These are phyloP conservation scores for Macquaria ambigua DNA, from an alignment of 2,113 vertebrate genomes.

Conservation along the genomic window DNA sequence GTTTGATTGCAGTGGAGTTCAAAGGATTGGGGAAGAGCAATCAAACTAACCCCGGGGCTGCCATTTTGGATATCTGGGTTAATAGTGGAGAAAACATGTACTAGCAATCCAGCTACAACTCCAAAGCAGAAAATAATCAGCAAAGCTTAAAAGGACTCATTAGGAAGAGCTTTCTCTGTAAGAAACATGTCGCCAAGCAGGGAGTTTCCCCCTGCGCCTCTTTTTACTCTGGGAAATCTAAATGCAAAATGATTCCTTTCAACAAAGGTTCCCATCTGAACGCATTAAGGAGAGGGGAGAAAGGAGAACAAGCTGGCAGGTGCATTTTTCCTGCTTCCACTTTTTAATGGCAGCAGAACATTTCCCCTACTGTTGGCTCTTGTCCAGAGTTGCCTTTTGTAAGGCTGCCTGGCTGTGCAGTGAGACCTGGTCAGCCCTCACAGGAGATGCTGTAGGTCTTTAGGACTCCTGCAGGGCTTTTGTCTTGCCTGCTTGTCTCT, in stretches of 20 bases:
- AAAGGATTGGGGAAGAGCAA: conserved; percentile 68
- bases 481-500: conserved; percentile 42
- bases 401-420: background rate
- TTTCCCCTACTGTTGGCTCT: conserved; percentile 49
- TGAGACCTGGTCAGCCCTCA: conserved; percentile 23
- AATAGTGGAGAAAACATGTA: conserved; percentile 66
- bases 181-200: conserved; percentile 12
- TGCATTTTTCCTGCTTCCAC: conserved; percentile 50
- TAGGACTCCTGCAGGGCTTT: conserved; percentile 33
- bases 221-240: conserved; percentile 70
- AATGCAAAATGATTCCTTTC: conserved; percentile 71
- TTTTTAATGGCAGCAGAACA: conserved; percentile 54
- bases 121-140: conserved; percentile 59
- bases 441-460: conserved; percentile 37
- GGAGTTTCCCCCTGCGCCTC: conserved; percentile 33
- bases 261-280: conserved; percentile 66
- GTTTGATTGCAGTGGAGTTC: conserved; percentile 71
- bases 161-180: conserved; percentile 44
- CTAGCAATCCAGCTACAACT: conserved; percentile 44
- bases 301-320: conserved; percentile 47
- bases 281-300: conserved; percentile 42
- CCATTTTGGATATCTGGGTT: conserved; percentile 74
- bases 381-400: conserved; percentile 64
- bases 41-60: conserved; percentile 62
- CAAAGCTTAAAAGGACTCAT: conserved; percentile 55